Conservation (phyloP, 1,140 invertebrate genomes). For the Drosophila malerkotliana region DNA sequence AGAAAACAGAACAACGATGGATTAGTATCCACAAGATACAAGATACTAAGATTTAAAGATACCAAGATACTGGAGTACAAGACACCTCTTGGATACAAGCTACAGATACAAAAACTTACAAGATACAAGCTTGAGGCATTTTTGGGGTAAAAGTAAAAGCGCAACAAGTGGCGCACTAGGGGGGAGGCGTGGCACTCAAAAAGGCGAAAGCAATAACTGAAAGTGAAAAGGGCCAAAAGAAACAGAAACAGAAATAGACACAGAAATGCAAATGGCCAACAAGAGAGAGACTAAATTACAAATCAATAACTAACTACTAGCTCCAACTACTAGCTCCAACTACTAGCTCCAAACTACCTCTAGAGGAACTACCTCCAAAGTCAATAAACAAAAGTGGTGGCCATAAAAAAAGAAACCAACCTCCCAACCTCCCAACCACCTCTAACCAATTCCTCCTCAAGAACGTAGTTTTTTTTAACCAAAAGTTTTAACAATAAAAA, state of each 20-base stretch:
- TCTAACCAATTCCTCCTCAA: not conserved
- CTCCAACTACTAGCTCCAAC: too few relatives aligned
- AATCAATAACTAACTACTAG: conserved; percentile 38
- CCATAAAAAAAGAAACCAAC: not conserved
- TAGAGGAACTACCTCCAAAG: too few relatives aligned
- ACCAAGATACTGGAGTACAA: not conserved
- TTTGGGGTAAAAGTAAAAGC: conserved; percentile 46
- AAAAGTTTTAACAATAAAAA: not conserved
- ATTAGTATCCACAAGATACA: conserved; percentile 22
- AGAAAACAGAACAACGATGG: not conserved
- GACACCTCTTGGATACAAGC: not conserved
- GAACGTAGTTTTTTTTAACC: too few relatives aligned
- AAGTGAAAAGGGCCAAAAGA: conserved; percentile 66
- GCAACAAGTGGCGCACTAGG: conserved; percentile 32
- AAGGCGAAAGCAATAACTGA: conserved; percentile 45
- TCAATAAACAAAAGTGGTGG: too few relatives aligned
- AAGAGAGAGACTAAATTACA: conserved; percentile 51
- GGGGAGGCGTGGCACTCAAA: conserved; percentile 46
- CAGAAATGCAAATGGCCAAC: conserved; percentile 45
- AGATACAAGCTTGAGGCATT: not conserved
- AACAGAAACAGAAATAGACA: conserved; percentile 6
- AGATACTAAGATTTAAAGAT: conserved; percentile 14
- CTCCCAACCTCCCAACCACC: too few relatives aligned
- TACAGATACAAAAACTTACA: not conserved
- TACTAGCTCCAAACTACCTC: too few relatives aligned